A percentile compares a stretch with the other conserved stretches of the same genome.
Conservation (phyloP, 2,797 vertebrate genomes). For the Hoplostethus atlanticus region DNA sequence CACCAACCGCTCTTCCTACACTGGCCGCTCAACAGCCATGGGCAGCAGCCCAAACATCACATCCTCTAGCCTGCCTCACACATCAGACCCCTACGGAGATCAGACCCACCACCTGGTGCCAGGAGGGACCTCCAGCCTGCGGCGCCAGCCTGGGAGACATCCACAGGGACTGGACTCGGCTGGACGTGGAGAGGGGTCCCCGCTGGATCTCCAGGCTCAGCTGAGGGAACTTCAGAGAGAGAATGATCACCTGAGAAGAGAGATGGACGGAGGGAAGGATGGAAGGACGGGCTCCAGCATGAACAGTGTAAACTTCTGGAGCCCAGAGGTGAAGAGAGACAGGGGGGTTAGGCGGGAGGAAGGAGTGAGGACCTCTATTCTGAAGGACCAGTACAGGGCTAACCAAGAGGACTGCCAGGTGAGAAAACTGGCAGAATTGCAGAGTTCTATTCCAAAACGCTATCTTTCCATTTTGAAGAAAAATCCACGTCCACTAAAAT, state of each 20-base stretch:
- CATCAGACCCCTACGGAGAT: constrained; percentile 88
- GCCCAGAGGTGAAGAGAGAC: constrained; percentile 93
- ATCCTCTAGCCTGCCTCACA: constrained; percentile 88
- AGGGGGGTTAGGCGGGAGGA: constrained; percentile 91
- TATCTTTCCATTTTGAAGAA: neutral
- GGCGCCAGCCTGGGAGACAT: constrained; percentile 86
- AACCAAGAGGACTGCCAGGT: constrained; percentile 94
- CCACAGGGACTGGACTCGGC: constrained; percentile 44
- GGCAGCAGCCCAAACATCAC: constrained; percentile 96
- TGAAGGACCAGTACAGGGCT: constrained; percentile 92
- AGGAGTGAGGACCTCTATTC: constrained; percentile 87
- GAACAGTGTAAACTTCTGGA: constrained; percentile 96
- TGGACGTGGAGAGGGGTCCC: constrained; percentile 64
- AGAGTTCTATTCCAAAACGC: constrained; percentile 17
- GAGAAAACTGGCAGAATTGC: constrained; percentile 56
- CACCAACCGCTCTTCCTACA: constrained; percentile 89
- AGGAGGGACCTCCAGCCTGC: constrained; percentile 86
- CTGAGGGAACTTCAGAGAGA: constrained; percentile 94
- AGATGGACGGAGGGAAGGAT: constrained; percentile 91
- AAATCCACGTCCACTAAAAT: neutral
- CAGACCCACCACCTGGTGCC: constrained; percentile 79
- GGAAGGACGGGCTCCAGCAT: constrained; percentile 88
- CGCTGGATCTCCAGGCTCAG: constrained; percentile 91
- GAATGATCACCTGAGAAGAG: constrained; percentile 92
- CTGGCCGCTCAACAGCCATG: constrained; percentile 88